Percentiles rank a stretch among this genome's conserved stretches.
Evolutionary conservation across 2,797 vertebrate species (phyloP).

Genomic region (Apogon talboti): DNA sequence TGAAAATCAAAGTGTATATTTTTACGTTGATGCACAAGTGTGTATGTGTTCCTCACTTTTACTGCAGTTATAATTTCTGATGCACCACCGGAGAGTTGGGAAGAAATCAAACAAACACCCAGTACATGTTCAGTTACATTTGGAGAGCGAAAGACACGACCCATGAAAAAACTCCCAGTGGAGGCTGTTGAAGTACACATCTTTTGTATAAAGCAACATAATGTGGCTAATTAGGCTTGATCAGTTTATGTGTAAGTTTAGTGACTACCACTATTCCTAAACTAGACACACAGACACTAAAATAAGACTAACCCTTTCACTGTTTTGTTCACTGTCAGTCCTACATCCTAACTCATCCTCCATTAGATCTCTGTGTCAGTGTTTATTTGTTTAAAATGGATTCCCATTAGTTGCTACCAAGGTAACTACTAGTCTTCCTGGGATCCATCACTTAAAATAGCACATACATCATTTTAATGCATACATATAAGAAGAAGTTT

Average conservation of each 20-base stretch:
- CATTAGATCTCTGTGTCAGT: conserved; percentile 66
- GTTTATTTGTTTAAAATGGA: too few relatives aligned
- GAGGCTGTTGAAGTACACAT: conserved; percentile 24
- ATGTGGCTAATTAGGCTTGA: conserved; percentile 24
- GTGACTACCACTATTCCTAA: neutral
- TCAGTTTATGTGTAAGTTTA: neutral
- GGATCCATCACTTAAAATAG: too few relatives aligned
- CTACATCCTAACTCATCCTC: conserved; percentile 30
- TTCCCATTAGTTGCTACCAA: too few relatives aligned
- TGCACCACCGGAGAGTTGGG: too few relatives aligned
- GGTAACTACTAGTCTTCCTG: too few relatives aligned
- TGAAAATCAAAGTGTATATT: conserved; percentile 60
- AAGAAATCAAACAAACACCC: neutral
- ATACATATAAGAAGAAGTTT: too few relatives aligned
- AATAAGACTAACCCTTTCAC: conserved; percentile 21
- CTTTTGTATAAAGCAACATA: conserved; percentile 48
- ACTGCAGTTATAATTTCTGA: too few relatives aligned
- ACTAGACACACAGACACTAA: neutral
- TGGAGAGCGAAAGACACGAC: neutral
- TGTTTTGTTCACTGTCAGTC: conserved; percentile 40
- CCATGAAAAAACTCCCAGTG: neutral
- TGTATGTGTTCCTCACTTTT: neutral
- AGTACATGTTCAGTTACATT: neutral
- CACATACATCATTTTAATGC: too few relatives aligned
- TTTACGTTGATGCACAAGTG: neutral